Conservation (phyloP, 1,140 invertebrate genomes). For the Caerostris darwini region DNA sequence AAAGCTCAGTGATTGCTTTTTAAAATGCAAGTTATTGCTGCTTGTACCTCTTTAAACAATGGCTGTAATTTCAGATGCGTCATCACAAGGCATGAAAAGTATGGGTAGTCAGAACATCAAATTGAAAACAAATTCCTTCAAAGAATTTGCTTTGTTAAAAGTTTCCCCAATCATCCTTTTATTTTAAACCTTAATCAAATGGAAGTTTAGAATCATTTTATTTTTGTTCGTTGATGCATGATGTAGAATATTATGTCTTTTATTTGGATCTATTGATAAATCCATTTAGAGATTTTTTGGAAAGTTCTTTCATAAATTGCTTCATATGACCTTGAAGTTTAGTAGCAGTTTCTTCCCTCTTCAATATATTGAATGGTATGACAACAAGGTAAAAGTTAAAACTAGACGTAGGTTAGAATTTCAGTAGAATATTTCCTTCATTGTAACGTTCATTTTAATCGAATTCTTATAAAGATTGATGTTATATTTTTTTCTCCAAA, state of each 20-base stretch:
- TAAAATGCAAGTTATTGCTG: neutral
- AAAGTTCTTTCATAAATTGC: neutral
- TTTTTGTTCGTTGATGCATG: neutral
- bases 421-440: neutral
- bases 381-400: neutral
- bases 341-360: neutral
- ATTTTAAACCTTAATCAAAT: neutral
- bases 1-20: neutral
- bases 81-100: neutral
- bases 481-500: too few species aligned
- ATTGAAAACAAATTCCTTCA: neutral
- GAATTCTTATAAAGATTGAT: constrained; percentile 3
- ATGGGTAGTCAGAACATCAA: neutral
- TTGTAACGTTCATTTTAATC: neutral
- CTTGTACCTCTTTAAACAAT: neutral
- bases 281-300: neutral
- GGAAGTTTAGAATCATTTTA: neutral
- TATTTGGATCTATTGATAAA: neutral
- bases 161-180: neutral
- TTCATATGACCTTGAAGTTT: neutral
- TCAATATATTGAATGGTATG: neutral
- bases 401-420: neutral
- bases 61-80: neutral
- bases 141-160: neutral
- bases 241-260: neutral